phyloP scores from a whole-genome alignment of 1,140 invertebrate genomes.

The Arctopsyche grandis region DNA sequence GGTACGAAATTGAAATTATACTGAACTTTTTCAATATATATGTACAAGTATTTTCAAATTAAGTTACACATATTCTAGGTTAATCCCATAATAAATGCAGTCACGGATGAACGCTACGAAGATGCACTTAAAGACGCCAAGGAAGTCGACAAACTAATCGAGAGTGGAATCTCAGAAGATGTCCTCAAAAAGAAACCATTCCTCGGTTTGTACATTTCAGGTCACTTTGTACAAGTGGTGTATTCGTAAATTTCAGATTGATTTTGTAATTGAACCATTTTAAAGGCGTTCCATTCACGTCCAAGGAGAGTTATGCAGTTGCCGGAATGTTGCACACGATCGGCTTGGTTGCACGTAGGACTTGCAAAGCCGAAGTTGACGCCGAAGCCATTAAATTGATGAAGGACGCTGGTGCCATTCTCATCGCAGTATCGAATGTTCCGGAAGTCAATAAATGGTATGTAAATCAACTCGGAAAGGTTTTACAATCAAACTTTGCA shows the following conservation, averaged over 20 bases:
- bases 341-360: slow-evolving; percentile 69
- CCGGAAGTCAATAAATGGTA: slow-evolving; percentile 82
- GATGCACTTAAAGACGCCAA: slow-evolving; percentile 81
- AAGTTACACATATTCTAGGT: slow-evolving; percentile 56
- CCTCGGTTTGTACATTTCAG: slow-evolving; percentile 65
- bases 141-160: slow-evolving; percentile 75
- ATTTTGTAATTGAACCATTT: slow-evolving; percentile 44
- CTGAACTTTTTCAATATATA: not conserved
- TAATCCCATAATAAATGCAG: slow-evolving; percentile 81
- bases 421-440: slow-evolving; percentile 91
- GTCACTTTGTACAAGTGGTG: no score
- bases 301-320: slow-evolving; percentile 70
- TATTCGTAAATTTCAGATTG: not conserved
- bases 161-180: slow-evolving; percentile 66
- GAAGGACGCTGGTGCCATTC: slow-evolving; percentile 85
- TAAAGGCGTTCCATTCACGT: slow-evolving; percentile 83
- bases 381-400: slow-evolving; percentile 79
- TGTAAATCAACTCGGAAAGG: not conserved
- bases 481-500: not conserved
- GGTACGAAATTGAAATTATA: slow-evolving; percentile 62
- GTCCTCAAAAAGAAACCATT: slow-evolving; percentile 75
- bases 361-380: slow-evolving; percentile 74
- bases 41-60: not conserved
- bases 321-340: slow-evolving; percentile 74
- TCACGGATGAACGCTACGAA: slow-evolving; percentile 82